Evolutionary conservation across 2,113 vertebrate species (phyloP).

Genomic region (zebrafish (Danio rerio)): GRCz12tu NC_133176.1:37286001-37286500

Average conservation of each 20-base stretch:
- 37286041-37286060: conserved; percentile 47
- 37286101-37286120: conserved; percentile 57
- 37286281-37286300: conserved; percentile 15
- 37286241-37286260: conserved; percentile 39
- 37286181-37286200: neutral
- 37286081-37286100: conserved; percentile 39
- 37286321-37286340: conserved; percentile 6
- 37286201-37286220: conserved; percentile 8
- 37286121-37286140: conserved; percentile 53
- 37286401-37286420: neutral
- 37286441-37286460: neutral
- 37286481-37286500: neutral
- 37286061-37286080: conserved; percentile 35
- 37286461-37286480: neutral
- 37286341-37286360: neutral
- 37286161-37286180: conserved; percentile 1
- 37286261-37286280: conserved; percentile 42
- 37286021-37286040: conserved; percentile 39
- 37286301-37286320: conserved; percentile 1
- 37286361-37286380: neutral
- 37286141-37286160: conserved; percentile 51
- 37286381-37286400: neutral
- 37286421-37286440: neutral
- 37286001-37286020: conserved; percentile 29
- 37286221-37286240: conserved; percentile 37